Evolutionary conservation across 2,888 invertebrate species (phyloP).

Genomic region (Celastrina argiolus): DNA sequence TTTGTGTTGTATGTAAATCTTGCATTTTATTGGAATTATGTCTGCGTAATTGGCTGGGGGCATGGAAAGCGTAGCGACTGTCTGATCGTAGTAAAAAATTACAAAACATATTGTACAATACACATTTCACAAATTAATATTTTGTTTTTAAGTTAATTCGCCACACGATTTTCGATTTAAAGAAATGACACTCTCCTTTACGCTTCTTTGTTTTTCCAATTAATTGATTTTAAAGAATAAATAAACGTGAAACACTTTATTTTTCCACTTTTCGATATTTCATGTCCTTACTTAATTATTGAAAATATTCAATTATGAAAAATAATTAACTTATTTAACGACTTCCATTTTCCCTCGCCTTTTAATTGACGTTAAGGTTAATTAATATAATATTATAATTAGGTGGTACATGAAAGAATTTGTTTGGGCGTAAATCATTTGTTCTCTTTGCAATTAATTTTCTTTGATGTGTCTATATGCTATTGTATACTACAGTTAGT

Average conservation of each 20-base stretch:
- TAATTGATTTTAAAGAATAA: no score
- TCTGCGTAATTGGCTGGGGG: neutral
- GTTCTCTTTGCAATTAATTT: slow-evolving; percentile 13
- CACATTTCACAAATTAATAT: no score
- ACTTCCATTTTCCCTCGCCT: neutral
- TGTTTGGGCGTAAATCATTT: slow-evolving; percentile 23
- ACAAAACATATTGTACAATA: no score
- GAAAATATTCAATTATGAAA: neutral
- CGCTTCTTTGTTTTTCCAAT: no score
- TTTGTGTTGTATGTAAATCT: neutral
- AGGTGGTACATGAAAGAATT: slow-evolving; percentile 8
- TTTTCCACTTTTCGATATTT: neutral
- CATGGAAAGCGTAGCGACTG: neutral
- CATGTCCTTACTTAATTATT: neutral
- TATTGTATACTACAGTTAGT: neutral
- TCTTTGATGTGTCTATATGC: slow-evolving; percentile 3
- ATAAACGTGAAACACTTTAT: no score
- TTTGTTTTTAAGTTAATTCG: no score
- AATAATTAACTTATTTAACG: neutral
- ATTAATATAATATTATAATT: slow-evolving; percentile 2
- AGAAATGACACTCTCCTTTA: no score
- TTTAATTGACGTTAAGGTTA: neutral
- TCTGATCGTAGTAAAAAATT: neutral
- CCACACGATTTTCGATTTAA: no score
- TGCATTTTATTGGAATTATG: neutral